Conservation (phyloP, 1,140 invertebrate genomes). For the Ditylenchus dipsaci region DNA sequence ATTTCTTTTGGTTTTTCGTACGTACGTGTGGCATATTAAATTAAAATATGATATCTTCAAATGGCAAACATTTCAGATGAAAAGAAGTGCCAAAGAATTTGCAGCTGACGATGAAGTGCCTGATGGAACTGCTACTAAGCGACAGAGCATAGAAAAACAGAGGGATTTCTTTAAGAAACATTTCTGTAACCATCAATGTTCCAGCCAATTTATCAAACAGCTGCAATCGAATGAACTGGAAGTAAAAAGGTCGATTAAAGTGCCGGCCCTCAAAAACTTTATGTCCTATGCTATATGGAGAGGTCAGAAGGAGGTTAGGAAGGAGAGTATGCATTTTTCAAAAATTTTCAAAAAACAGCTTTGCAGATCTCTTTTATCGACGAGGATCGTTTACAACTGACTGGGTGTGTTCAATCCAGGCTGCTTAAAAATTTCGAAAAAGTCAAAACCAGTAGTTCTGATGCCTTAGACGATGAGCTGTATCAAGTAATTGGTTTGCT, state of each 20-base stretch:
- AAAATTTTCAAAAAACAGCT: no score
- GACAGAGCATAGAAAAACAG: background rate
- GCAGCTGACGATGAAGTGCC: no score
- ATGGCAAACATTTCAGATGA: no score
- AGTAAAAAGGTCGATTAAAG: background rate
- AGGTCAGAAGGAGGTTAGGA: background rate
- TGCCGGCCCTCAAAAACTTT: background rate
- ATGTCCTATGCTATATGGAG: background rate
- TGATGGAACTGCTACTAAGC: no score
- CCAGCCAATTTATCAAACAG: background rate
- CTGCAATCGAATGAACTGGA: background rate
- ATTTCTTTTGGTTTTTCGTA: no score
- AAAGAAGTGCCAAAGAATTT: no score
- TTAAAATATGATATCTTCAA: no score
- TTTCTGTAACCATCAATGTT: background rate
- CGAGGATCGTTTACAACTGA: background rate
- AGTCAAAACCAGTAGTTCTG: background rate
- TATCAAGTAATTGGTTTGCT: constrained; percentile 21
- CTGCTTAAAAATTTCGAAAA: constrained; percentile 4
- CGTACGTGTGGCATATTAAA: no score
- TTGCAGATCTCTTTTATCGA: background rate
- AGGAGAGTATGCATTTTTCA: background rate
- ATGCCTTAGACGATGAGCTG: background rate
- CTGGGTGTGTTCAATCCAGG: background rate
- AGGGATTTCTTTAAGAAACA: background rate